phyloP scores from a whole-genome alignment of 2,888 invertebrate species.

The Anaspis maculata region DNA sequence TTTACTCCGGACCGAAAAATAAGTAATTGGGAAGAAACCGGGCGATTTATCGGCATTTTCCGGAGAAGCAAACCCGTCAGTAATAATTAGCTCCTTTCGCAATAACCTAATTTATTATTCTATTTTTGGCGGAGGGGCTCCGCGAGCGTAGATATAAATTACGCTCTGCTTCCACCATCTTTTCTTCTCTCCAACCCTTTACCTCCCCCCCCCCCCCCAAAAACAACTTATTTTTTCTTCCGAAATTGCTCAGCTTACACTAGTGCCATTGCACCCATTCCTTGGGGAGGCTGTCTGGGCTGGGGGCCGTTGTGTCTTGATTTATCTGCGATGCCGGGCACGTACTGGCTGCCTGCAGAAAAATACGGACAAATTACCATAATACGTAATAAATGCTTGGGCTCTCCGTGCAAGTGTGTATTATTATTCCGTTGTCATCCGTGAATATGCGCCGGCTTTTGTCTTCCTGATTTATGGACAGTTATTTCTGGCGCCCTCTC shows the following conservation, averaged over 20 bases:
- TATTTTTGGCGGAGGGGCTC: constrained; percentile 5
- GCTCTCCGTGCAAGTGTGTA: constrained; percentile 3
- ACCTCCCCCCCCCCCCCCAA: too few relatives aligned
- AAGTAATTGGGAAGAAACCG: too few relatives aligned
- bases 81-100: constrained; percentile 20
- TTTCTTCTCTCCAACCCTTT: too few relatives aligned
- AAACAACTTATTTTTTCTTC: constrained; percentile 9
- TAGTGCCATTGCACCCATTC: too few relatives aligned
- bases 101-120: constrained; percentile 17
- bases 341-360: constrained; percentile 6
- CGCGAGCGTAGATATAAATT: constrained; percentile 9
- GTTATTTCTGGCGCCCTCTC: constrained; percentile 1
- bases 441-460: constrained; percentile 1
- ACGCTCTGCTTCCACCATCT: constrained; percentile 1
- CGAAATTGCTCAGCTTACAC: constrained; percentile 8
- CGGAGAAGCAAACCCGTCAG: constrained; percentile 17
- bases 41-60: constrained; percentile 16
- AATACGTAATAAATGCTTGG: constrained; percentile 7
- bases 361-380: constrained; percentile 12
- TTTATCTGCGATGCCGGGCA: too few relatives aligned
- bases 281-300: too few relatives aligned
- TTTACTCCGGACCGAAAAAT: too few relatives aligned
- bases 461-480: constrained; percentile 3
- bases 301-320: too few relatives aligned
- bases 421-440: constrained; percentile 7